phyloP scores from a whole-genome alignment of 1,140 invertebrate genomes.

The Drosophila neocordata region DNA sequence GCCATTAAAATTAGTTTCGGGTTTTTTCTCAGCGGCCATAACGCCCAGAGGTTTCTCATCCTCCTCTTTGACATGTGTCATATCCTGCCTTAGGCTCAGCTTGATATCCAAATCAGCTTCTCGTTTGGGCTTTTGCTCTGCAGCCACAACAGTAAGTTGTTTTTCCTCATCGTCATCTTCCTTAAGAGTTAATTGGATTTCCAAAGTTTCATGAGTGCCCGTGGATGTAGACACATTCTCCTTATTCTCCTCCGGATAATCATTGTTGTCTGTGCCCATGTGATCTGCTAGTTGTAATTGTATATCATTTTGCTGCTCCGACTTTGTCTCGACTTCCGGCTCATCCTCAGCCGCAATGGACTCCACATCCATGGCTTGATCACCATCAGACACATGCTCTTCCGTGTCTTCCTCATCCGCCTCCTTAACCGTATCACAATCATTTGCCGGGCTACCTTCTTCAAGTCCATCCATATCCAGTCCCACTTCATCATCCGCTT shows the following conservation, averaged over 20 bases:
- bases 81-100: background rate
- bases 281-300: slow-evolving; percentile 6
- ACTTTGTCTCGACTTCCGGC: slow-evolving; percentile 30
- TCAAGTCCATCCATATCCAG: no score
- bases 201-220: slow-evolving; percentile 31
- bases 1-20: slow-evolving; percentile 24
- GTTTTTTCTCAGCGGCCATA: slow-evolving; percentile 14
- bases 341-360: background rate
- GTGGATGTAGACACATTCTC: slow-evolving; percentile 60
- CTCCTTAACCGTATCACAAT: slow-evolving; percentile 29
- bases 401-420: background rate
- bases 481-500: background rate
- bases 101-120: slow-evolving; percentile 1
- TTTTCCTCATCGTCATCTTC: slow-evolving; percentile 52
- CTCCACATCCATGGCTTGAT: slow-evolving; percentile 14
- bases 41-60: slow-evolving; percentile 39
- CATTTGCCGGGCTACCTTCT: background rate
- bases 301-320: slow-evolving; percentile 11
- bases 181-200: slow-evolving; percentile 33
- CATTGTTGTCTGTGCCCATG: slow-evolving; percentile 15
- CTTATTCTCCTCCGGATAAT: slow-evolving; percentile 67
- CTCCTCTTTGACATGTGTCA: background rate
- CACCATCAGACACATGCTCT: background rate
- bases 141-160: slow-evolving; percentile 33
- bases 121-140: slow-evolving; percentile 36